These are phyloP conservation scores for Phoeniculus purpureus DNA, from an alignment of 2,797 vertebrate species.

Conservation along the genomic window DNA sequence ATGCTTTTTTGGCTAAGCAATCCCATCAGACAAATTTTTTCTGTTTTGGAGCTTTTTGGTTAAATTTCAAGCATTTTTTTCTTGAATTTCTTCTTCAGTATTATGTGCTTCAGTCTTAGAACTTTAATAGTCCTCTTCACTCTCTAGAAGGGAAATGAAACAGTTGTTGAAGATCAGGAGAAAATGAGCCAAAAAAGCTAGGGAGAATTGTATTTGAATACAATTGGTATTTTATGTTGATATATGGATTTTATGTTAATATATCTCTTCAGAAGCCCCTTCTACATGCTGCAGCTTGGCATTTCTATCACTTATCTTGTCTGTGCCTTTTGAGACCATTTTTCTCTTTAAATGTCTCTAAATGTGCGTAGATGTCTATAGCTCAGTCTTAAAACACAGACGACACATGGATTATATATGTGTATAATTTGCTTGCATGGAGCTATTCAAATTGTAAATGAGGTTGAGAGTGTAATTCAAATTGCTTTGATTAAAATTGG, in stretches of 20 bases:
- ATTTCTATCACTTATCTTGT: not conserved
- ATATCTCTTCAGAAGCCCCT: not conserved
- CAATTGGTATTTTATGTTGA: not conserved
- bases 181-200: not conserved
- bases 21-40: not conserved
- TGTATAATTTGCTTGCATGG: not conserved
- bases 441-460: not conserved
- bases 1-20: not conserved
- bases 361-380: not conserved
- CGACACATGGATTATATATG: accelerated
- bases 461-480: not conserved
- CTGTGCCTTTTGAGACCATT: not conserved
- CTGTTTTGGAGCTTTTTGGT: not conserved
- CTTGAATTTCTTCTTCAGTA: too few species aligned
- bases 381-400: not conserved
- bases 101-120: not conserved
- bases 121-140: not conserved
- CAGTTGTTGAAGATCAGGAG: not conserved
- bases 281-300: not conserved
- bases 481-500: not conserved
- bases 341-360: not conserved
- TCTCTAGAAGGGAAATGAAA: not conserved
- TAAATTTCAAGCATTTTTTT: not conserved
- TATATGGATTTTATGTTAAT: not conserved
- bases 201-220: not conserved